These are phyloP conservation scores for Amazona finschi DNA, from an alignment of 2,797 vertebrate species.

Conservation along the genomic window DNA sequence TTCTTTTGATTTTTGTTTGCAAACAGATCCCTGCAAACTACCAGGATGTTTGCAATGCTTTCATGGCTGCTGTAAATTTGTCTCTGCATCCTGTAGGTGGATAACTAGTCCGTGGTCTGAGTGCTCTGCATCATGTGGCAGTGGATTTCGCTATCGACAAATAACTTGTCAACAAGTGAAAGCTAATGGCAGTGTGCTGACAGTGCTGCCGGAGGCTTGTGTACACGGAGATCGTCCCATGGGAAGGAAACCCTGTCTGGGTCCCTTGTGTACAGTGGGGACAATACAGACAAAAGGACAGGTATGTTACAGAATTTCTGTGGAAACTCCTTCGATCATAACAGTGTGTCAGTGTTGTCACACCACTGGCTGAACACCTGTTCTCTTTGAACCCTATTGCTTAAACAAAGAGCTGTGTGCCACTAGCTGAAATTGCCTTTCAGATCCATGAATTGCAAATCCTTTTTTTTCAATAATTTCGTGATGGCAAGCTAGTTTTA, in stretches of 20 bases:
- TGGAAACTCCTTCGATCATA: rapidly evolving
- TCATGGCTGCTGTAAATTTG: neutral
- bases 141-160: slow-evolving; percentile 76
- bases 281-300: slow-evolving; percentile 66
- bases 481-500: neutral
- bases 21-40: neutral
- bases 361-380: neutral
- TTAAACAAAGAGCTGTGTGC: neutral
- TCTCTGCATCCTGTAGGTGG: slow-evolving; percentile 77
- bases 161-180: slow-evolving; percentile 77
- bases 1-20: neutral
- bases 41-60: neutral
- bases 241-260: slow-evolving; percentile 72
- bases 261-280: slow-evolving; percentile 70
- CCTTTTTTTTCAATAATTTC: neutral
- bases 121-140: slow-evolving; percentile 83
- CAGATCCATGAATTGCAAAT: neutral
- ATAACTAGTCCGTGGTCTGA: slow-evolving; percentile 76
- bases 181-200: slow-evolving; percentile 51
- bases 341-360: rapidly evolving
- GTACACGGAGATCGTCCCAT: slow-evolving; percentile 45
- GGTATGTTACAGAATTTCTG: slow-evolving; percentile 54
- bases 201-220: slow-evolving; percentile 64
- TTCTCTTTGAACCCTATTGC: neutral
- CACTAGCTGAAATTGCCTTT: neutral